Evolutionary conservation across 1,140 invertebrate genomes (phyloP).

Genomic region (Apis florea): DNA sequence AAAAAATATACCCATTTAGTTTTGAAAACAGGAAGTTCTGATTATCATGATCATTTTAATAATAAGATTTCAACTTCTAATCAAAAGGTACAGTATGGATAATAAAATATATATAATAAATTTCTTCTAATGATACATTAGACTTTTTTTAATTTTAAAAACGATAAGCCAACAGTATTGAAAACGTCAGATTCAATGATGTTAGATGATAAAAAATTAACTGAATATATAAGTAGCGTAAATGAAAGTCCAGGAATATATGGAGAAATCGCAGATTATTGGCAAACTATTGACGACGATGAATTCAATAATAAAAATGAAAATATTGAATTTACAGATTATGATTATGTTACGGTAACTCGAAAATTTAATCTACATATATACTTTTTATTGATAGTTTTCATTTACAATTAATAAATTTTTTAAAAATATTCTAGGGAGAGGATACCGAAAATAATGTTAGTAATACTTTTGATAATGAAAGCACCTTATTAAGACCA

Average conservation of each 20-base stretch:
- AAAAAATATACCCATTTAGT: conserved; percentile 68
- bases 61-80: conserved; percentile 11
- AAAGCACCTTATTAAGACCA: neutral
- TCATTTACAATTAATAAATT: neutral
- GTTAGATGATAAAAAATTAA: conserved; percentile 8
- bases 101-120: neutral
- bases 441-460: neutral
- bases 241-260: conserved; percentile 72
- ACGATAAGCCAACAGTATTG: neutral
- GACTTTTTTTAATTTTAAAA: neutral
- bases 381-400: neutral
- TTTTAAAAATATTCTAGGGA: conserved; percentile 25
- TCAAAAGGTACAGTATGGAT: conserved; percentile 23
- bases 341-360: conserved; percentile 46
- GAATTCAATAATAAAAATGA: conserved; percentile 45
- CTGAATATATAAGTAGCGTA: conserved; percentile 41
- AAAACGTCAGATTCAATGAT: neutral
- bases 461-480: neutral
- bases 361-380: neutral
- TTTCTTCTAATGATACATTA: neutral
- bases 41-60: conserved; percentile 69
- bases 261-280: conserved; percentile 70
- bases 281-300: conserved; percentile 52
- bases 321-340: neutral
- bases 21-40: conserved; percentile 56